Base-by-base conservation (phyloP, 2,888 invertebrate species). In the Opisthograptis luteolata region DNA sequence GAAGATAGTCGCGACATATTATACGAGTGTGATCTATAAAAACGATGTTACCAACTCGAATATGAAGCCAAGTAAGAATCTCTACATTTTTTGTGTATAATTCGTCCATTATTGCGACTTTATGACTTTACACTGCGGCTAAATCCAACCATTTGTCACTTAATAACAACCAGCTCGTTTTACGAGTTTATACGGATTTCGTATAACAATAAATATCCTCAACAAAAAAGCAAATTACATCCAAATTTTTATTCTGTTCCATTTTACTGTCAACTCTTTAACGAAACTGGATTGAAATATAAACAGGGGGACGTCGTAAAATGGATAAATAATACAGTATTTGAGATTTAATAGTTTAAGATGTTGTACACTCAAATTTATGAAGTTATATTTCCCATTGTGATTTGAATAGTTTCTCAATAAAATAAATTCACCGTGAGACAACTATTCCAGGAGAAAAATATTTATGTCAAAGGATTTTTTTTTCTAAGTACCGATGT, bases 81-180 rank as follows among this genome's bases (percentile, higher is more conserved):
- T 73, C 67, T 72, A 37, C 58, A 9, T 49, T 78, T 73, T 68
- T 63, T 70, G 68, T 73, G 79, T 79, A 84, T 85, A 83, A 82
- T 82, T 77, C 66, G 66, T 70, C 73, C 76, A 80, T 84, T 79
- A 80, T 68, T 71, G 62, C 68, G 64, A 75, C 71, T 79, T 84
- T 83, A 84, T 77, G 79, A 78, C 74, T 75, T 66, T 69, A 61
- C 71, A 70, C 68, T 67, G 72, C 69, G 73, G 66, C 76, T 71
- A 77, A 79, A 79, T 73, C 74, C 75, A 60, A 74, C 78, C 66
- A 81, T 81, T 84, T 84, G 81, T 84, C 83, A 85, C 81, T 78
- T 79, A 80, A 81, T 83, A 80, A 84, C 79, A 74, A 69, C 70
- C 71, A 73, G 74, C 76, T 70, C 78, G 76, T 76, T 81, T 84